Conservation (phyloP, 2,797 vertebrate genomes). For the Lacerta viridis region DNA sequence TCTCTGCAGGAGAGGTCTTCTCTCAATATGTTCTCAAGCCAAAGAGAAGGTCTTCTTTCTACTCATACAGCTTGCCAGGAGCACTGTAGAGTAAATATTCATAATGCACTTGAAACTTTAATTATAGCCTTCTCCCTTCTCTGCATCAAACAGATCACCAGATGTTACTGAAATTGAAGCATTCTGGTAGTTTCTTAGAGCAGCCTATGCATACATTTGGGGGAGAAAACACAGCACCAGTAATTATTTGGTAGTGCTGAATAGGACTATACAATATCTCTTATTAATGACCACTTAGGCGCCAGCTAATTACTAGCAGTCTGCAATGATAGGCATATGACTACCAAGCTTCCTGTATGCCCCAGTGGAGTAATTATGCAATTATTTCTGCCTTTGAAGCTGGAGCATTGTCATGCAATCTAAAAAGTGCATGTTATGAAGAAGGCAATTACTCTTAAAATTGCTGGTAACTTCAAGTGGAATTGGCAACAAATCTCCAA, state of each 20-base stretch:
- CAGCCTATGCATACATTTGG: background rate
- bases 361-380: conserved; percentile 32
- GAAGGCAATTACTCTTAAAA: conserved; percentile 47
- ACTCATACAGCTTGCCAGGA: background rate
- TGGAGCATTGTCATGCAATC: conserved; percentile 42
- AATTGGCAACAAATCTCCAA: conserved; percentile 17
- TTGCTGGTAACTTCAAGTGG: conserved; percentile 21
- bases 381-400: conserved; percentile 39
- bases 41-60: background rate
- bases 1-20: background rate
- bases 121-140: conserved; percentile 30
- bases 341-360: conserved; percentile 30
- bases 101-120: conserved; percentile 36
- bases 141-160: conserved; percentile 22
- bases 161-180: conserved; percentile 24
- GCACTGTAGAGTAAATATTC: conserved; percentile 21
- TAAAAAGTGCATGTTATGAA: conserved; percentile 25
- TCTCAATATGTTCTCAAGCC: background rate
- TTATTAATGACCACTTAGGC: conserved; percentile 21
- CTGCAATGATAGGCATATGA: conserved; percentile 14
- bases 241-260: conserved; percentile 18
- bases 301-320: conserved; percentile 4
- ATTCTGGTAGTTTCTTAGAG: conserved; percentile 24
- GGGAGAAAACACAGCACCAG: conserved; percentile 1
- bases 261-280: background rate